phyloP scores from a whole-genome alignment of 1,140 invertebrate genomes.

The Conus ventricosus region DNA sequence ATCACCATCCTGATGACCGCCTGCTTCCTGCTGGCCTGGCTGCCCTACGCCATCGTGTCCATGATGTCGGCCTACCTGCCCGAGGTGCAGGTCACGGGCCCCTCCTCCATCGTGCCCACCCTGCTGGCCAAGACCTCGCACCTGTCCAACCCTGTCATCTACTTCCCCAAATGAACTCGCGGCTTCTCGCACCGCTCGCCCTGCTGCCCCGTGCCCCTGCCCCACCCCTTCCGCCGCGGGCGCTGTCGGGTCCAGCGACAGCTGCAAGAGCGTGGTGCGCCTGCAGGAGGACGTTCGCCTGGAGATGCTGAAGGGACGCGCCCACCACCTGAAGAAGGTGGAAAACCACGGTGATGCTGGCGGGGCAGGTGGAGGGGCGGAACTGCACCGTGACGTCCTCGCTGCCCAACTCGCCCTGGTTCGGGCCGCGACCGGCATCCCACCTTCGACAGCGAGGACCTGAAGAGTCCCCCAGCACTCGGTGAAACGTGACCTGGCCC shows the following conservation, averaged over 20 bases:
- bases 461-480: too few species aligned
- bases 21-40: conserved; percentile 34
- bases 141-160: conserved; percentile 34
- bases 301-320: not conserved
- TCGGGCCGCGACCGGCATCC: too few species aligned
- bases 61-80: conserved; percentile 25
- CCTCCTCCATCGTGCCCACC: conserved; percentile 24
- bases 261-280: not conserved
- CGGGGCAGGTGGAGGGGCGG: not conserved
- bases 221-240: not conserved
- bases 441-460: too few species aligned
- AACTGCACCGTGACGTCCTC: not conserved
- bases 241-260: not conserved
- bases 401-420: too few species aligned
- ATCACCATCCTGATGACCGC: conserved; percentile 32
- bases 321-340: not conserved
- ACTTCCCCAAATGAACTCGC: conserved; percentile 37
- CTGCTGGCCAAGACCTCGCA: conserved; percentile 37
- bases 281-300: not conserved
- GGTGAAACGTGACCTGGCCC: too few species aligned
- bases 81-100: not conserved
- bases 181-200: not conserved
- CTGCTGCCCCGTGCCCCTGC: conserved; percentile 9
- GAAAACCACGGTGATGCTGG: not conserved
- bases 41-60: conserved; percentile 32